Conservation (phyloP, 2,113 vertebrate genomes). For the Caracal caracal region DNA sequence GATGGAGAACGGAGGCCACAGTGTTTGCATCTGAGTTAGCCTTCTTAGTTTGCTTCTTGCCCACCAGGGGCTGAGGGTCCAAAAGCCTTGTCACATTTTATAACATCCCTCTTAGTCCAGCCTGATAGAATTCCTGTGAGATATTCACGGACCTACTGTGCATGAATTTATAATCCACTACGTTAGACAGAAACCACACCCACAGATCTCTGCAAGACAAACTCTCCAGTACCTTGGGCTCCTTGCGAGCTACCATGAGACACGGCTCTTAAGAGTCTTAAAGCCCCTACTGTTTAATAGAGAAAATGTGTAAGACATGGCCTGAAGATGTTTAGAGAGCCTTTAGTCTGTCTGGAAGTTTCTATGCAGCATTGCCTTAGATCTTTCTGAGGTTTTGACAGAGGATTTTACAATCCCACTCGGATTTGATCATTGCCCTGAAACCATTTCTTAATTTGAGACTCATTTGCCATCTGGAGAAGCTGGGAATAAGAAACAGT, state of each 20-base stretch:
- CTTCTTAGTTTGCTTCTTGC: background rate
- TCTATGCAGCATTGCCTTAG: conserved; percentile 35
- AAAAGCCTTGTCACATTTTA: background rate
- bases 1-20: rapidly evolving
- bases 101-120: background rate
- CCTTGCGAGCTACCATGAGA: background rate
- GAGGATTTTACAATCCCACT: conserved; percentile 10
- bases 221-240: background rate
- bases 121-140: background rate
- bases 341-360: conserved; percentile 25
- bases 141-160: background rate
- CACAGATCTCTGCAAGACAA: background rate
- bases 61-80: background rate
- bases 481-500: conserved; percentile 66
- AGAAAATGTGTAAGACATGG: background rate
- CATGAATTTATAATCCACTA: background rate
- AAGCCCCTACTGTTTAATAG: background rate
- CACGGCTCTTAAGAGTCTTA: background rate
- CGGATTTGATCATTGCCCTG: conserved; percentile 59
- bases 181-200: background rate
- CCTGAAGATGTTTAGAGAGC: background rate
- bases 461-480: conserved; percentile 72
- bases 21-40: background rate
- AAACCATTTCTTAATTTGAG: conserved; percentile 66
- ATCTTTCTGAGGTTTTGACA: conserved; percentile 56